Evolutionary conservation across 2,888 invertebrate genomes (phyloP).

Genomic region (Hirtodrosophila duncani): DNA sequence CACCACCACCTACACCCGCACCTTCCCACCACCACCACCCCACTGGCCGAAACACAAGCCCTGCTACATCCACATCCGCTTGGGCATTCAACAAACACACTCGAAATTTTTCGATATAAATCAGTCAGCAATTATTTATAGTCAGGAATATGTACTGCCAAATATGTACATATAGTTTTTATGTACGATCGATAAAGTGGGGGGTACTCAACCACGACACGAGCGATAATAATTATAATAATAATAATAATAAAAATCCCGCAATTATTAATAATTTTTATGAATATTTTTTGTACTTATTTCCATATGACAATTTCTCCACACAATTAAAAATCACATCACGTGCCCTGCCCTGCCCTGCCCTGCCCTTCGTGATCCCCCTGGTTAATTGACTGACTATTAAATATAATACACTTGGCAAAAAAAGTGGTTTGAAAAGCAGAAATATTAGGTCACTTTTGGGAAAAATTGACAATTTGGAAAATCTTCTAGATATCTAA

Average conservation of each 20-base stretch:
- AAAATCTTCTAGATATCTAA: no score
- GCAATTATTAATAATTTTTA: slow-evolving; percentile 27
- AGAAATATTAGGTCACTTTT: no score
- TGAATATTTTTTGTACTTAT: background rate
- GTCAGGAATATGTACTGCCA: slow-evolving; percentile 2
- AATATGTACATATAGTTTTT: no score
- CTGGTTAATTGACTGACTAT: background rate
- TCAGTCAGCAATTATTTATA: slow-evolving; percentile 34
- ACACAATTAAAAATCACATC: slow-evolving; percentile 35
- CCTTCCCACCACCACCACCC: background rate
- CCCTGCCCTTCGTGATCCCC: no score
- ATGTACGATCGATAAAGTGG: no score
- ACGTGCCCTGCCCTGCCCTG: slow-evolving; percentile 44
- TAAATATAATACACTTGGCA: no score
- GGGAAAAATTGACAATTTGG: no score
- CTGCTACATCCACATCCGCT: slow-evolving; percentile 5
- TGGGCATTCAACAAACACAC: no score
- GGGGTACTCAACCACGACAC: no score
- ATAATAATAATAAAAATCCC: slow-evolving; percentile 23
- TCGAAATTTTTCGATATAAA: slow-evolving; percentile 13
- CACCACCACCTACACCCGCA: no score
- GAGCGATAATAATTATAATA: slow-evolving; percentile 8
- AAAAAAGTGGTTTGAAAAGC: no score
- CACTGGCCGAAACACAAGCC: background rate
- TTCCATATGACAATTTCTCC: slow-evolving; percentile 27